A percentile compares a stretch with the other conserved stretches of the same genome.
These are phyloP conservation scores for Heteromyza rotundicornis DNA, from an alignment of 2,888 invertebrate genomes.

Conservation along the genomic window DNA sequence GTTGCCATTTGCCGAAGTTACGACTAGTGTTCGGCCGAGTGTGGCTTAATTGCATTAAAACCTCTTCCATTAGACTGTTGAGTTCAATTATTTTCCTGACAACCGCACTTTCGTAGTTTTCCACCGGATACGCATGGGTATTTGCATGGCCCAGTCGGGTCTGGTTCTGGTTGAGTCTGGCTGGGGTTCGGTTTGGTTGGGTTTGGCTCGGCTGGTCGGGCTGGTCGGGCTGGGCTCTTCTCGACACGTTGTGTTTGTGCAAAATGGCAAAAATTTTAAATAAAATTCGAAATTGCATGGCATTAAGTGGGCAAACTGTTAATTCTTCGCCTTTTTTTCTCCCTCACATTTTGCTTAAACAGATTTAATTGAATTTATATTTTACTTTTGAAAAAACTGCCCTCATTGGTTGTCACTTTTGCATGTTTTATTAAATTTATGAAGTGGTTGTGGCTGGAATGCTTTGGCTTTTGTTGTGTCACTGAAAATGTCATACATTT, in stretches of 20 bases:
- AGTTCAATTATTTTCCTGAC: slow-evolving; percentile 39
- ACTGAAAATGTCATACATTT: too few species aligned
- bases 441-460: too few species aligned
- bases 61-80: slow-evolving; percentile 44
- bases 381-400: neutral
- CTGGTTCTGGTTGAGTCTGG: too few species aligned
- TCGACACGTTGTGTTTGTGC: neutral
- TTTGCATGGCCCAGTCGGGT: too few species aligned
- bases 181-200: neutral
- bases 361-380: neutral
- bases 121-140: too few species aligned
- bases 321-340: too few species aligned
- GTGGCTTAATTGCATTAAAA: slow-evolving; percentile 41
- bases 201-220: neutral
- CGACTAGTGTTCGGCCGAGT: slow-evolving; percentile 12
- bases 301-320: too few species aligned
- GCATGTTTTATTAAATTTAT: neutral
- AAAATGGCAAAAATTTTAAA: slow-evolving; percentile 1
- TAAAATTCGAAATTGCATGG: neutral
- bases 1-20: slow-evolving; percentile 1
- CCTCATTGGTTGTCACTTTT: neutral
- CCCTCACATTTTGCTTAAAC: neutral
- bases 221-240: too few species aligned
- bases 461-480: too few species aligned
- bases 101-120: slow-evolving; percentile 18